These are phyloP conservation scores for Metaphire vulgaris DNA, from an alignment of 1,140 invertebrate species.

Conservation along the genomic window DNA sequence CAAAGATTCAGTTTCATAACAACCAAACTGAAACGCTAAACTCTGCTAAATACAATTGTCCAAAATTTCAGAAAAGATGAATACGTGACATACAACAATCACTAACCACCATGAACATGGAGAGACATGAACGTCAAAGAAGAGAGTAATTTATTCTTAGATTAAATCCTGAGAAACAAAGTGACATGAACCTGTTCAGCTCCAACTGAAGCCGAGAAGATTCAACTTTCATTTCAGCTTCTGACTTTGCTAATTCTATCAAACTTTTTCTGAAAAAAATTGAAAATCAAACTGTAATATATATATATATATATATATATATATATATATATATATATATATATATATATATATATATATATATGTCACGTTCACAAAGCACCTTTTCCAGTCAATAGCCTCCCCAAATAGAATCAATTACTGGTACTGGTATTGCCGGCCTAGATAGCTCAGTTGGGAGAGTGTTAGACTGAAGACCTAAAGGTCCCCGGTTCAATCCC, in stretches of 20 bases:
- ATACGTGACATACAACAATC: too few species aligned
- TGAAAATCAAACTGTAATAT: background rate
- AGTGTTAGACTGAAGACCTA: too few species aligned
- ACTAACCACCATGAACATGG: too few species aligned
- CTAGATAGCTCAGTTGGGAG: background rate
- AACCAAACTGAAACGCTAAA: too few species aligned
- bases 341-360: background rate
- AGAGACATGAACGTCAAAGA: too few species aligned
- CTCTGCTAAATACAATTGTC: too few species aligned
- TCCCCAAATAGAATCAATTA: background rate
- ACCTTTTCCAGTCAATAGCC: background rate
- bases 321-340: background rate
- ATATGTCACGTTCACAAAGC: background rate
- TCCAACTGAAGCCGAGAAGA: background rate
- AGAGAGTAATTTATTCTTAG: too few species aligned
- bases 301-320: background rate
- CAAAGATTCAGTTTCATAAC: too few species aligned
- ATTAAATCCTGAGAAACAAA: background rate
- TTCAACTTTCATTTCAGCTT: conserved; percentile 16
- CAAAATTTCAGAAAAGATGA: too few species aligned
- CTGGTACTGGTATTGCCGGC: background rate
- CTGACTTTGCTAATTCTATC: background rate
- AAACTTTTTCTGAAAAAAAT: conserved; percentile 6
- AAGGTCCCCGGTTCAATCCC: too few species aligned
- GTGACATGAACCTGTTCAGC: background rate